Conservation (phyloP, 1,140 invertebrate genomes). For the Euglossa dilemma region DNA sequence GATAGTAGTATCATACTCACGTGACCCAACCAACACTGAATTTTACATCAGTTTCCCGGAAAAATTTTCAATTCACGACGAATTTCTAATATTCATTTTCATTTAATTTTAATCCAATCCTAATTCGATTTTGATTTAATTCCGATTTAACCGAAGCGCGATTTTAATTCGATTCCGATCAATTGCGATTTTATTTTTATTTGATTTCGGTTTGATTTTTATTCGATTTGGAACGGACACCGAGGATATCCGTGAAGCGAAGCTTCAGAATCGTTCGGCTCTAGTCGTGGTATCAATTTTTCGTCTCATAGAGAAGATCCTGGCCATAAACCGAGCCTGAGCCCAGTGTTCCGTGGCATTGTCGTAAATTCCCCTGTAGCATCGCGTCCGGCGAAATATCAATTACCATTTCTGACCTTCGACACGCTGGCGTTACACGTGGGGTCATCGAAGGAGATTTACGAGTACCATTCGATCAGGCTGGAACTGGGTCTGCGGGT, state of each 20-base stretch:
- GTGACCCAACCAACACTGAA: background rate
- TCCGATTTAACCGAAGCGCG: too few species aligned
- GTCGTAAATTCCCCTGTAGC: conserved; percentile 19
- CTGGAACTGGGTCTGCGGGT: conserved; percentile 7
- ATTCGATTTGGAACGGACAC: too few species aligned
- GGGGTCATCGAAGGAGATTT: conserved; percentile 42
- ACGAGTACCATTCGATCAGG: conserved; percentile 39
- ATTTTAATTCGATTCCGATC: too few species aligned
- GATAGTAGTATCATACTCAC: background rate
- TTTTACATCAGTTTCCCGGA: too few species aligned
- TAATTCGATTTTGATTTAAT: too few species aligned
- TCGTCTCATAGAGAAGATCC: background rate
- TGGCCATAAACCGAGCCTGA: background rate
- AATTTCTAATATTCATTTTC: too few species aligned
- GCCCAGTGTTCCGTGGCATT: background rate
- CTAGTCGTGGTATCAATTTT: conserved; percentile 21
- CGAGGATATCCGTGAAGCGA: too few species aligned
- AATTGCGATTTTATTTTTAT: too few species aligned
- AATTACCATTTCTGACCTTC: conserved; percentile 52
- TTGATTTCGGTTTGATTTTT: too few species aligned
- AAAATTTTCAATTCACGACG: too few species aligned
- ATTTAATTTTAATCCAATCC: too few species aligned
- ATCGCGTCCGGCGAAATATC: conserved; percentile 1
- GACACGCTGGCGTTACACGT: conserved; percentile 24
- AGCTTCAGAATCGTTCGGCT: background rate